Conservation (phyloP, 1,140 invertebrate species). For the Glossosoma conforme region DNA sequence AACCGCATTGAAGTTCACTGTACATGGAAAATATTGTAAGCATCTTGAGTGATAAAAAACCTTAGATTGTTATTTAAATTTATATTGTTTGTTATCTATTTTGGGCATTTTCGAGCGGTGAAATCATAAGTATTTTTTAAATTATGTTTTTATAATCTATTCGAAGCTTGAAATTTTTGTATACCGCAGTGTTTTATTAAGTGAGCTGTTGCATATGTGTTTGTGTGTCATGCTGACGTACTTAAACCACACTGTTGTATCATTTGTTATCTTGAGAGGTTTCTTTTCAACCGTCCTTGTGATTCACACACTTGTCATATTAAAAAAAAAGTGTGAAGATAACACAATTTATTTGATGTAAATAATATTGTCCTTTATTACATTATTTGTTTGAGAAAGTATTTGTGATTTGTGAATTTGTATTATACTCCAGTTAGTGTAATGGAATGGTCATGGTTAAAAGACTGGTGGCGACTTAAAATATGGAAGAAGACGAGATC, state of each 20-base stretch:
- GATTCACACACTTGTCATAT: not conserved
- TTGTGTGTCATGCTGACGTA: constrained; percentile 10
- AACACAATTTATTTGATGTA: no score
- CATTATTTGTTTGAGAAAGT: not conserved
- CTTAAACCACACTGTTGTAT: constrained; percentile 8
- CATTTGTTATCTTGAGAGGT: constrained; percentile 26
- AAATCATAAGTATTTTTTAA: no score
- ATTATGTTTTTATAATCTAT: no score
- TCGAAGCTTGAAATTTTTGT: no score
- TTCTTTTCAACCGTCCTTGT: constrained; percentile 18
- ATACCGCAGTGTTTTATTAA: no score
- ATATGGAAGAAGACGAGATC: constrained; percentile 57
- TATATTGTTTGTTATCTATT: no score
- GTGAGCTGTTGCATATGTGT: no score
- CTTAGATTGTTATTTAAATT: not conserved
- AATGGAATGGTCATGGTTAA: constrained; percentile 72
- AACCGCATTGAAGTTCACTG: no score
- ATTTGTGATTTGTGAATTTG: not conserved
- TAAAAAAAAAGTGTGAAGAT: not conserved
- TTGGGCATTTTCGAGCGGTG: no score
- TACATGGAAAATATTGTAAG: not conserved
- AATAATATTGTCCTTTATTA: constrained; percentile 4
- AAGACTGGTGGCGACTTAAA: constrained; percentile 71
- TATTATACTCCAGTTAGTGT: not conserved
- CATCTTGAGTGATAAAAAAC: not conserved